Evolutionary conservation across 2,888 invertebrate genomes (phyloP).

Genomic region (Epirrita christyi): DNA sequence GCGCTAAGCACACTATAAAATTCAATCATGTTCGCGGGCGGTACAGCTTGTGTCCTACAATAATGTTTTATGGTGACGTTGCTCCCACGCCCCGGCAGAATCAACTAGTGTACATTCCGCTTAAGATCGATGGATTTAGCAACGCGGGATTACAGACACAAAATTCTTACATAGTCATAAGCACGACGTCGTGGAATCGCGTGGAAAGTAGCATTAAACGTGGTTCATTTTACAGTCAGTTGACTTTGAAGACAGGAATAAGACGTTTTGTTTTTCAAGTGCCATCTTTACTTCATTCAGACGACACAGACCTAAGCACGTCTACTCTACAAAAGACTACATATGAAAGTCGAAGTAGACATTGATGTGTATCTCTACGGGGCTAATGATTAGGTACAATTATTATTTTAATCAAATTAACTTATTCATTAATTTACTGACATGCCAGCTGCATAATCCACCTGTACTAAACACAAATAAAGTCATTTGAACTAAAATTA

Average conservation of each 20-base stretch:
- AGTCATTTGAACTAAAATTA: not conserved
- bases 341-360: not conserved
- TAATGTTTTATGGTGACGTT: conserved; percentile 78
- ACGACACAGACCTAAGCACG: too few relatives aligned
- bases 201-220: not conserved
- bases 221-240: too few relatives aligned
- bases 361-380: not conserved
- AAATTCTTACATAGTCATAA: conserved; percentile 25
- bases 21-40: conserved; percentile 75
- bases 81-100: conserved; percentile 70
- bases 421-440: not conserved
- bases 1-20: conserved; percentile 72
- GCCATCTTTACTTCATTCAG: too few relatives aligned
- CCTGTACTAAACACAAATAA: conserved; percentile 7
- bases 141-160: conserved; percentile 36
- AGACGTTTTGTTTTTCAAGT: too few relatives aligned
- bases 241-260: not conserved
- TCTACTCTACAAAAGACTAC: not conserved
- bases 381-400: not conserved
- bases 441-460: conserved; percentile 19
- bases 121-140: conserved; percentile 51
- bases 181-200: conserved; percentile 1
- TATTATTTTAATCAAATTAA: conserved; percentile 1
- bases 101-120: conserved; percentile 53
- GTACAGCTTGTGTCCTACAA: conserved; percentile 60